Percentiles rank a stretch among this genome's conserved stretches.
Evolutionary conservation across 2,113 vertebrate species (phyloP).

Genomic region (Forbesichthys papilliferus): DNA sequence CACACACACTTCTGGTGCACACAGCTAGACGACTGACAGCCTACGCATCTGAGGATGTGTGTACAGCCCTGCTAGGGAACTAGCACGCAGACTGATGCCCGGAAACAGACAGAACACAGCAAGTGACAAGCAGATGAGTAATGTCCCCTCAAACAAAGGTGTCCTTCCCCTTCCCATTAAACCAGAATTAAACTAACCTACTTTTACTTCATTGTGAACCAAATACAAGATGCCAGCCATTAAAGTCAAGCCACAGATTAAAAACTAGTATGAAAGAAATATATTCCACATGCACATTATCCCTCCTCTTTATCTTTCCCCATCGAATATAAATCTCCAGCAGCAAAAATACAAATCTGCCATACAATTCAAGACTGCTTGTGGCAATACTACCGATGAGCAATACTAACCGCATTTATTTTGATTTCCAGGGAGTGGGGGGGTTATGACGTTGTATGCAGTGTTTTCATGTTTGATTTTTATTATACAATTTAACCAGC

Average conservation of each 20-base stretch:
- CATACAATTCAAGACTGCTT: background rate
- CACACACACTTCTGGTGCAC: background rate
- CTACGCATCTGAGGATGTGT: background rate
- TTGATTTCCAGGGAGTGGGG: constrained; percentile 26
- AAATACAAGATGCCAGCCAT: background rate
- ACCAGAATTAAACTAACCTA: constrained; percentile 6
- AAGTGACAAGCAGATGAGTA: constrained; percentile 8
- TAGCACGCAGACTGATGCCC: background rate
- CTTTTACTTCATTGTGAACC: constrained; percentile 13
- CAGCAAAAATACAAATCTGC: too few relatives aligned
- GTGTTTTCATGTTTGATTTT: constrained; percentile 10
- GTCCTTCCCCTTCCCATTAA: constrained; percentile 9
- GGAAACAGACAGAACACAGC: background rate
- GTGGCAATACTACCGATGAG: constrained; percentile 14
- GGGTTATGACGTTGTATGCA: constrained; percentile 43
- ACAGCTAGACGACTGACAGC: constrained; percentile 21
- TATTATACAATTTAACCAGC: constrained; percentile 37
- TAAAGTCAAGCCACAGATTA: constrained; percentile 12
- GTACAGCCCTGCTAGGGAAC: background rate
- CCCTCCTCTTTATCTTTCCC: too few relatives aligned
- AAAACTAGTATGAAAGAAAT: background rate
- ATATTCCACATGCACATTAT: background rate
- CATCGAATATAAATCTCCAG: too few relatives aligned
- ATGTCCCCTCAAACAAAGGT: constrained; percentile 6
- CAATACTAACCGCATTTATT: constrained; percentile 30